Evolutionary conservation across 2,797 vertebrate species (phyloP).

Genomic region (Euphonia xanthogaster): DNA sequence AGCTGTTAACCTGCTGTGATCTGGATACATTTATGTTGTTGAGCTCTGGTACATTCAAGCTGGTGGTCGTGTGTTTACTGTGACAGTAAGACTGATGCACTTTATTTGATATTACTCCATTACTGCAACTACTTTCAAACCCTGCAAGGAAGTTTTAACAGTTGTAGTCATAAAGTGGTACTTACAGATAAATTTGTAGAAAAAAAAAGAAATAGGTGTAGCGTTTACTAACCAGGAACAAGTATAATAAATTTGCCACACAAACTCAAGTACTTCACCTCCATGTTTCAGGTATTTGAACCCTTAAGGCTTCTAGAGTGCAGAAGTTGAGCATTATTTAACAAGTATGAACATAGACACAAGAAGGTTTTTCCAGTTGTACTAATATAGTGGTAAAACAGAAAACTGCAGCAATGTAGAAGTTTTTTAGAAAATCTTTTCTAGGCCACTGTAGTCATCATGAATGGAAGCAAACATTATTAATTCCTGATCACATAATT

Average conservation of each 20-base stretch:
- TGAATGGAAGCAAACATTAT: background rate
- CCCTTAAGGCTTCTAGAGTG: background rate
- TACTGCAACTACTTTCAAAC: conserved; percentile 95
- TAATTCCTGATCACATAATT: background rate
- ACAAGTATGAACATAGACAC: background rate
- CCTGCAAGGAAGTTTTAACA: conserved; percentile 72
- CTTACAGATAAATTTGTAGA: background rate
- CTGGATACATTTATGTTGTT: conserved; percentile 91
- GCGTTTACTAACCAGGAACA: background rate
- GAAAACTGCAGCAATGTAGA: background rate
- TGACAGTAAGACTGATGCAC: conserved; percentile 88
- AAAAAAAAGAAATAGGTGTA: background rate
- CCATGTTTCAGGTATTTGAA: background rate
- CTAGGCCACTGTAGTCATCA: background rate
- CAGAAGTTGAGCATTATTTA: background rate
- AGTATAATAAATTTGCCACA: background rate
- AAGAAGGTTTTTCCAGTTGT: background rate
- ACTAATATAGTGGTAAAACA: background rate
- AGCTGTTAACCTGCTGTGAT: conserved; percentile 85
- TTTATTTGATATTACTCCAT: conserved; percentile 94
- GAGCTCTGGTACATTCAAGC: conserved; percentile 84
- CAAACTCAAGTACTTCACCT: background rate
- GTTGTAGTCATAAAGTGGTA: background rate
- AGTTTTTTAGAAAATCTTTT: background rate
- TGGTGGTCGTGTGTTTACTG: conserved; percentile 85